Percentiles rank a stretch among this genome's conserved stretches.
Conservation (phyloP, 1,140 invertebrate genomes). For the Ditylenchus dipsaci region DNA sequence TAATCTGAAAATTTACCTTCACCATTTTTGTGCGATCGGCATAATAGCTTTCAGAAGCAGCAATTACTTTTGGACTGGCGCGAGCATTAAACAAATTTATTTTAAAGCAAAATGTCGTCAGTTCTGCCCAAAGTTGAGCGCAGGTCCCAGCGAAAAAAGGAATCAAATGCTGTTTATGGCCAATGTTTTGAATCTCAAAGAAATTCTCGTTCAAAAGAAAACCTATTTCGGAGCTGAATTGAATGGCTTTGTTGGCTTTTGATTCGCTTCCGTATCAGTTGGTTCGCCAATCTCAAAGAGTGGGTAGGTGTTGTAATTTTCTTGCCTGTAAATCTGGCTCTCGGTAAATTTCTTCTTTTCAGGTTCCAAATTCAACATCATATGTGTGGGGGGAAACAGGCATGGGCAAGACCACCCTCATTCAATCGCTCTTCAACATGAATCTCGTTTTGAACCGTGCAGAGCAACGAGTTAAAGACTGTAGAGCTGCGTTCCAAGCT, state of each 20-base stretch:
- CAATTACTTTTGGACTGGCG: no score
- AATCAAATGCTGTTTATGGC: not conserved
- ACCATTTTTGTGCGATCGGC: no score
- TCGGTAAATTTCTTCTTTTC: no score
- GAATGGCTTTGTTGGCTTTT: conserved; percentile 93
- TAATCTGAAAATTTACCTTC: no score
- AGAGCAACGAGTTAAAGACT: conserved; percentile 61
- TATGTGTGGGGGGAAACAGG: conserved; percentile 81
- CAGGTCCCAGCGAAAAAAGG: no score
- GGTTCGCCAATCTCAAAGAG: conserved; percentile 95
- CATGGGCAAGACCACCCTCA: conserved; percentile 94
- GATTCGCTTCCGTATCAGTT: conserved; percentile 96
- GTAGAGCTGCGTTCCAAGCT: conserved; percentile 93
- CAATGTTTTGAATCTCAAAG: not conserved
- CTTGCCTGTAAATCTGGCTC: not conserved
- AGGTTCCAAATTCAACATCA: conserved; percentile 58
- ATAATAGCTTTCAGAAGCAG: no score
- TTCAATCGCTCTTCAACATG: conserved; percentile 66
- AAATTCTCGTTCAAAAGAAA: not conserved
- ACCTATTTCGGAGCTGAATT: conserved; percentile 66
- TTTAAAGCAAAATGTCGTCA: not conserved
- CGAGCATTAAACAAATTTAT: no score
- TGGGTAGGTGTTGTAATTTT: conserved; percentile 70
- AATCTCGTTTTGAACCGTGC: conserved; percentile 70
- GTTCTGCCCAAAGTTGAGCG: not conserved